Base-by-base conservation (phyloP, 2,797 vertebrate species). In the Furcifer pardalis region DNA sequence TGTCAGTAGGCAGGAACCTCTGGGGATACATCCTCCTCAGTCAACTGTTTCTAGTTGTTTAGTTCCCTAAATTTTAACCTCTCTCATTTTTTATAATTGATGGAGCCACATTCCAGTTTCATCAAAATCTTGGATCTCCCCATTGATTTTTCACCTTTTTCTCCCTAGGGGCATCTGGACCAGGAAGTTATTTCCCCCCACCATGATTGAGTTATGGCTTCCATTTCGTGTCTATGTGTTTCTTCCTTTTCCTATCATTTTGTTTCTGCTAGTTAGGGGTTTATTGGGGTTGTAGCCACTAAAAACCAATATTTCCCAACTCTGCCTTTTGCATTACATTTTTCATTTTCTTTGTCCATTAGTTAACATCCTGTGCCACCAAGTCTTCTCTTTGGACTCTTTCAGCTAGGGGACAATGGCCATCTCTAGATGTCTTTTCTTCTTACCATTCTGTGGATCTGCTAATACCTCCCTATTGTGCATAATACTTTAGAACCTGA, bases 401-500 rank as follows among this genome's bases (percentile, higher is more conserved):
- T 56, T 56, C 17, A 56, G 13, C 17, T 21, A 56, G 52, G 52
- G 19, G 52, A 17, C 5, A 56, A 56, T 56, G 52, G 13, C 52
- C 19, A 7, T 30, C n/a, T 74, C 19, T 32, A 52, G 35, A 69
- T 35, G 23, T 35, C 56, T 30, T 52, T 75, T 56, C 21, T 75
- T n/a, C 12, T 56, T 65, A n/a, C 5, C 5, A 5, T 12, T 65
- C n/a, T 65, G 7, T 65, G 12, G 56, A 19, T 76, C 49, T 56
- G 52, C 52, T 76, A 0, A 5, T 21, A 9, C 1, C 3, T 2
- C n/a, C 21, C 3, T 76, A 52, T 76, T 76, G 21, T 56, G 74
- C 74, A 52, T 76, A 52, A 76, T 76, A 76, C 52, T 56, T 76
- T 76, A 79, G 62, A 66, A 46, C n/a, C 44, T 66, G 44, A 66